A percentile compares a stretch with the other conserved stretches of the same genome.
phyloP scores from a whole-genome alignment of 2,888 invertebrate species.

The Vesta saturnalis region DNA sequence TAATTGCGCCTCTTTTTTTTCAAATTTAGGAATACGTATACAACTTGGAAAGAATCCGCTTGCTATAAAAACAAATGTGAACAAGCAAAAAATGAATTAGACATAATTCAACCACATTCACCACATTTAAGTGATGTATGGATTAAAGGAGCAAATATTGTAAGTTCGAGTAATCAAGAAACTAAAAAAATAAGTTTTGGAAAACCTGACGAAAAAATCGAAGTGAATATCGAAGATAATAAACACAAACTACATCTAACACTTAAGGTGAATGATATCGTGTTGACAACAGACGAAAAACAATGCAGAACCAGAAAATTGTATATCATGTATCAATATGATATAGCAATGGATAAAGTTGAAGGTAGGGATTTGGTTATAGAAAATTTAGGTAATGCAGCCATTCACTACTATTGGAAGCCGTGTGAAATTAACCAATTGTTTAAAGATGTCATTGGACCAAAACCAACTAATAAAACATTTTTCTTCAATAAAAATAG shows the following conservation, averaged over 20 bases:
- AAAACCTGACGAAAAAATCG: neutral
- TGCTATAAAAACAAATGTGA: conserved; percentile 47
- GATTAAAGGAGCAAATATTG: too few species aligned
- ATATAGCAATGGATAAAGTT: conserved; percentile 45
- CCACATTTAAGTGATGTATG: conserved; percentile 51
- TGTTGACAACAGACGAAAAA: neutral
- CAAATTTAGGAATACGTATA: conserved; percentile 44
- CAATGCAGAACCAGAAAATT: conserved; percentile 22
- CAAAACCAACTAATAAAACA: conserved; percentile 43
- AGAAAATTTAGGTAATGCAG: conserved; percentile 65
- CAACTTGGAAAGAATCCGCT: conserved; percentile 49
- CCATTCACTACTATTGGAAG: conserved; percentile 65
- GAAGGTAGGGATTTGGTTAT: conserved; percentile 49
- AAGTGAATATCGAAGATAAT: neutral
- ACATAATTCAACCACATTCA: conserved; percentile 48
- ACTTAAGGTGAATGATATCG: neutral
- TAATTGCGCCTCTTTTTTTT: neutral
- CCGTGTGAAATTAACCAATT: conserved; percentile 43
- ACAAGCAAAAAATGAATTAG: conserved; percentile 46
- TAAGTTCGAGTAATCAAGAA: neutral
- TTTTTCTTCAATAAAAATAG: conserved; percentile 70
- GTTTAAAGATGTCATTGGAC: conserved; percentile 55
- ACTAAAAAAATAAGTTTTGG: neutral
- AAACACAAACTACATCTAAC: neutral
- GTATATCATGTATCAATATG: conserved; percentile 28